A percentile compares a stretch with the other conserved stretches of the same genome.
Evolutionary conservation across 1,140 invertebrate species (phyloP).

Genomic region (Cyclina sinensis): DNA sequence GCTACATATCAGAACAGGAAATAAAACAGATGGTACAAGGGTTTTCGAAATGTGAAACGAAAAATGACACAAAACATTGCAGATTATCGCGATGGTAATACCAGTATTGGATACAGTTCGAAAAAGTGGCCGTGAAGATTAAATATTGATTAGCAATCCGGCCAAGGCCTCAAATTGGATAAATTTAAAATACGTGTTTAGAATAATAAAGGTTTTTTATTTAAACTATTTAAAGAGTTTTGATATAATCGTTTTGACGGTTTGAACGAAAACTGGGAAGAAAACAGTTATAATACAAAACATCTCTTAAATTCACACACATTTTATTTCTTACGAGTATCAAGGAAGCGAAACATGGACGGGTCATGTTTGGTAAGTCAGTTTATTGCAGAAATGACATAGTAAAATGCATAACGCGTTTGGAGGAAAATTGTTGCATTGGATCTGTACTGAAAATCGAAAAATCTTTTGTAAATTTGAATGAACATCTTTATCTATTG

Average conservation of each 20-base stretch:
- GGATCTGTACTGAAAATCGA: neutral
- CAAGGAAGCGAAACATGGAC: neutral
- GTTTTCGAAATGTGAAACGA: neutral
- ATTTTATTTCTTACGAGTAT: slow-evolving; percentile 6
- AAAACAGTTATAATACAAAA: neutral
- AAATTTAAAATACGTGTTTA: neutral
- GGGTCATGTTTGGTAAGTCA: neutral
- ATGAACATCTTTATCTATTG: neutral
- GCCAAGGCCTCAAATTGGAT: neutral
- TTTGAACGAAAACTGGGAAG: neutral
- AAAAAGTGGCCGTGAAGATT: neutral
- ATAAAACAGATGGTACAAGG: neutral
- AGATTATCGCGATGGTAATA: neutral
- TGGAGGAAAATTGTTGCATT: slow-evolving; percentile 3
- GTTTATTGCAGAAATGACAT: neutral
- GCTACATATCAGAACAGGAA: neutral
- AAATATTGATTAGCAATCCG: neutral
- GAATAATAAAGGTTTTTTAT: slow-evolving; percentile 15
- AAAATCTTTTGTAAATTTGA: neutral
- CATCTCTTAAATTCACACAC: neutral
- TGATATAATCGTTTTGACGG: neutral
- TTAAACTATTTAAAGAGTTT: neutral
- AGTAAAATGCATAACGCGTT: neutral
- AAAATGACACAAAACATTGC: neutral
- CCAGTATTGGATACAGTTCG: neutral